Evolutionary conservation across 2,113 vertebrate species (phyloP), one percentile per base, ranked within the genome.

Genomic region (Semnopithecus entellus): DNA sequence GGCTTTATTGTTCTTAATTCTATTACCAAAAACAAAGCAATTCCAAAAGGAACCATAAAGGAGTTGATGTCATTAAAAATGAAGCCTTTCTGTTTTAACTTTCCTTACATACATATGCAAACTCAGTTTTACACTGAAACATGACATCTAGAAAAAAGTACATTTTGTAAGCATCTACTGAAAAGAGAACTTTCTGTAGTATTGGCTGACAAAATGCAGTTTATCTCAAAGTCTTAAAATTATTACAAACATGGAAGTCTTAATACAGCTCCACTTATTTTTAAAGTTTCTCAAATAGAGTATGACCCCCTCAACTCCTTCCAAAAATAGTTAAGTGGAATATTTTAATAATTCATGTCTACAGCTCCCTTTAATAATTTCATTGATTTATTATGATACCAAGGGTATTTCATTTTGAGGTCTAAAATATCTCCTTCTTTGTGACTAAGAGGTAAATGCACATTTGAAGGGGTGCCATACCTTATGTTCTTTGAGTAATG

Each of bases 341-440:
- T 79, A 95, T 48, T 86, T 92, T 64, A 91, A 27, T 61, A 83
- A 88, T 94, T 90, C 43, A 25, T 80, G 43, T 57, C 35, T 88
- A 61, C 50, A 84, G 25, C 30, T 68, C 16, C 86, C 48, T 55
- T 45, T 85, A 91, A 89, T 7, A 59, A 61, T 78, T 85, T 93
- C 64, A 78, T 3, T 61, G 38, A 43, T 75, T 78, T 76, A 61
- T 88, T n/a, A 79, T 73, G 8, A 75, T 48, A 72, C 38, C n/a
- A 40, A 90, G 50, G n/a, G 43, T 16, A 95, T 50, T 95, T 82
- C 48, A 90, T 50, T 76, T 43, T 61, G 11, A 89, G 20, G 6
- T 79, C 59, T 80, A 84, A 94, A 72, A 11, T 55, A 81, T 32
- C 9, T 17, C 11, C 38, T 95, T n/a, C 78, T 90, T 78, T 86